These are phyloP conservation scores for Spicauda simplicius DNA, from an alignment of 2,888 invertebrate genomes.

Conservation along the genomic window DNA sequence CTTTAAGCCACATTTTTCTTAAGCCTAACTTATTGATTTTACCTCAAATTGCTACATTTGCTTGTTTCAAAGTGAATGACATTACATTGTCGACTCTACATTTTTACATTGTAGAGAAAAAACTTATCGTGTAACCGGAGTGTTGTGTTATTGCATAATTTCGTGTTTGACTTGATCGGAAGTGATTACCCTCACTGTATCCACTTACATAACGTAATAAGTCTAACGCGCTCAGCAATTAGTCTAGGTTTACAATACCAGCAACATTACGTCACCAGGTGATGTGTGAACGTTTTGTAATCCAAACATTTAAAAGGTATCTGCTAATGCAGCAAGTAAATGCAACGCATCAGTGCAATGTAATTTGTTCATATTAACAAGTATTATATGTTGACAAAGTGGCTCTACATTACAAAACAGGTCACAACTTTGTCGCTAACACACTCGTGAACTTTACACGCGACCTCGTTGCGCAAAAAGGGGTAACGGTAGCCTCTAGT, in stretches of 20 bases:
- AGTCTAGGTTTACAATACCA: conserved; percentile 23
- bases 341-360: background rate
- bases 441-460: conserved; percentile 58
- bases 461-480: conserved; percentile 72
- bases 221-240: conserved; percentile 27
- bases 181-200: conserved; percentile 22
- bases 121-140: background rate
- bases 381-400: conserved; percentile 16
- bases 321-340: conserved; percentile 15
- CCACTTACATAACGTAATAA: conserved; percentile 26
- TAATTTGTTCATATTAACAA: conserved; percentile 9
- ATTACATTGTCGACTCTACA: conserved; percentile 7
- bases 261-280: conserved; percentile 22
- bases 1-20: background rate
- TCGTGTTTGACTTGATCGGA: conserved; percentile 24
- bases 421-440: conserved; percentile 51
- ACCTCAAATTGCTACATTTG: background rate
- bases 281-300: conserved; percentile 25
- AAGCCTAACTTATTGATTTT: background rate
- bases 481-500: conserved; percentile 70
- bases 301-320: conserved; percentile 14
- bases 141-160: conserved; percentile 23
- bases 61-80: conserved; percentile 9
- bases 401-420: conserved; percentile 18
- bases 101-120: conserved; percentile 4